Evolutionary conservation across 37 sponge, comb jelly and placozoan genomes (phyloP).

Genomic region (Beroe ovata): DNA sequence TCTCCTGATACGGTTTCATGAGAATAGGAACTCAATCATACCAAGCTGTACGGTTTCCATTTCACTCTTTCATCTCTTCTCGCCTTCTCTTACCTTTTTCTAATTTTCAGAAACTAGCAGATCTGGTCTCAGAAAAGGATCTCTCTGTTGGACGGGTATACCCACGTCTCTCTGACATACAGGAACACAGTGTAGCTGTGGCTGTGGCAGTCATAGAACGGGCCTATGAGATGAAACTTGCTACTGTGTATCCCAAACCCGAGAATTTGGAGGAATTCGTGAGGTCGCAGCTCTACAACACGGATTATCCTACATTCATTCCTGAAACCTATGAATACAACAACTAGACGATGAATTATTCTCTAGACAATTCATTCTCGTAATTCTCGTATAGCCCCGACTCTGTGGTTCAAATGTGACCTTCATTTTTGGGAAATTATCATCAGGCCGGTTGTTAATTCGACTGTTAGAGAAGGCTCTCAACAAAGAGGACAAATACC

Average conservation of each 20-base stretch:
- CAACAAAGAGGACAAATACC: too few species aligned
- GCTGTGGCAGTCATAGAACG: constrained; percentile 47
- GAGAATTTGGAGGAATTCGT: constrained; percentile 50
- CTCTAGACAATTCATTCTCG: too few species aligned
- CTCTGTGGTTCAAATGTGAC: too few species aligned
- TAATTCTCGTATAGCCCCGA: too few species aligned
- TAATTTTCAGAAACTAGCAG: constrained; percentile 33
- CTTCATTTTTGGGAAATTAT: too few species aligned
- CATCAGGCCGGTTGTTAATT: too few species aligned
- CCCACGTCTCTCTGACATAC: constrained; percentile 63
- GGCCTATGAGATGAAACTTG: constrained; percentile 54
- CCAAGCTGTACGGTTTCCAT: too few species aligned
- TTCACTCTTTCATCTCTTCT: neutral
- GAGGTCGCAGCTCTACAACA: constrained; percentile 16
- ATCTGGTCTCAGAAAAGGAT: constrained; percentile 64
- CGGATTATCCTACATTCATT: constrained; percentile 65
- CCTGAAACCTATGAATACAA: constrained; percentile 64
- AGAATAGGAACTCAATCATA: too few species aligned
- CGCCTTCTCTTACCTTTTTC: neutral
- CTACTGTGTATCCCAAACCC: constrained; percentile 55
- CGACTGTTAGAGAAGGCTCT: too few species aligned
- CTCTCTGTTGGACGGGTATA: constrained; percentile 67
- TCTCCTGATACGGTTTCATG: too few species aligned
- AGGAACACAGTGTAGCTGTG: constrained; percentile 1
- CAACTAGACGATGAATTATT: too few species aligned